Percentiles rank a stretch among this genome's conserved stretches.
Evolutionary conservation across 2,888 invertebrate genomes (phyloP).

Genomic region (Drosophila maculinotata): DNA sequence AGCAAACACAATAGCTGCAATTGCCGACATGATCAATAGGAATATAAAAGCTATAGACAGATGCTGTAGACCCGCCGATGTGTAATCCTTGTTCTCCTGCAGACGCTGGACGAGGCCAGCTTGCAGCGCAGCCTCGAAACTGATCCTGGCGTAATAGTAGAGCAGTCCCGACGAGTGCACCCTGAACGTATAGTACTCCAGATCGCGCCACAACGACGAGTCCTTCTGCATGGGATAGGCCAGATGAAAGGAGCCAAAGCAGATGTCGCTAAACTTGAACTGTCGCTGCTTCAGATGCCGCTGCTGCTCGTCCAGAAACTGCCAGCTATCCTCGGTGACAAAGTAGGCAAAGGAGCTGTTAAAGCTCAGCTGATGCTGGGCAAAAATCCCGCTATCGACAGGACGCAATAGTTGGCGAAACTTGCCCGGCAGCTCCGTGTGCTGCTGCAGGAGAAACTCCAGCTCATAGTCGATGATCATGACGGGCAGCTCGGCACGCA

Average conservation of each 20-base stretch:
- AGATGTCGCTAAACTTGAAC: constrained; percentile 78
- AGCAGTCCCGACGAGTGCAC: constrained; percentile 77
- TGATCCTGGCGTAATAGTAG: constrained; percentile 63
- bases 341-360: constrained; percentile 77
- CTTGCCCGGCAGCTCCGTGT: constrained; percentile 44
- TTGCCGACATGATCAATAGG: constrained; percentile 36
- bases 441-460: constrained; percentile 64
- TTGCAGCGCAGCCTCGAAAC: constrained; percentile 68
- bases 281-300: constrained; percentile 60
- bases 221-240: constrained; percentile 79
- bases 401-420: constrained; percentile 63
- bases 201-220: constrained; percentile 75
- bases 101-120: constrained; percentile 68
- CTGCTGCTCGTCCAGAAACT: constrained; percentile 70
- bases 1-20: constrained; percentile 44
- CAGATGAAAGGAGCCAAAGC: constrained; percentile 78
- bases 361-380: constrained; percentile 53
- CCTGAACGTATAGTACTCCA: constrained; percentile 72
- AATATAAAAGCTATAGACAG: constrained; percentile 71
- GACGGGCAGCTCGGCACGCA: constrained; percentile 66
- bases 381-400: constrained; percentile 65
- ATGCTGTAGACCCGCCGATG: constrained; percentile 74
- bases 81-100: constrained; percentile 53
- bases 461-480: constrained; percentile 81
- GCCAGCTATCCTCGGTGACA: constrained; percentile 77